Conservation (phyloP, 2,797 vertebrate genomes). For the Trichosurus vulpecula region DNA sequence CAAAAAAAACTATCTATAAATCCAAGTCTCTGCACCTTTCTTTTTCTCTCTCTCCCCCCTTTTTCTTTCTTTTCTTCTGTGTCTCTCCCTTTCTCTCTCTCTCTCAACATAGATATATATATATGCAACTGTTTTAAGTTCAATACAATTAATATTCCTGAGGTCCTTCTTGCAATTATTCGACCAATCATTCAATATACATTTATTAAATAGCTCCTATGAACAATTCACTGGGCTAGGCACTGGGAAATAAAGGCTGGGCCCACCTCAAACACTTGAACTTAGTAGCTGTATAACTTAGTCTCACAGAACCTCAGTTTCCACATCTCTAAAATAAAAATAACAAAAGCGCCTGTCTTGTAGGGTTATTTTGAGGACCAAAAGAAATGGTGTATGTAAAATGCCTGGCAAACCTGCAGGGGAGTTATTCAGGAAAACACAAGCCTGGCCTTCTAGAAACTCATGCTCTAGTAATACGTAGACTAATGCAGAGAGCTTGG, state of each 20-base stretch:
- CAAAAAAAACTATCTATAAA: background rate
- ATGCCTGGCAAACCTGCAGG: background rate
- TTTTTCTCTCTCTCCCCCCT: background rate
- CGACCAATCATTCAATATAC: background rate
- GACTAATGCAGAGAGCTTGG: background rate
- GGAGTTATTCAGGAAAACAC: background rate
- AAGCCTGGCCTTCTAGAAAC: background rate
- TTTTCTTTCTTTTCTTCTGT: too few species aligned
- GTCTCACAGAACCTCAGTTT: background rate
- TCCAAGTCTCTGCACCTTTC: background rate
- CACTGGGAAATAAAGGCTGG: background rate
- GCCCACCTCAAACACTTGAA: background rate
- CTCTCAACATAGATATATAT: background rate
- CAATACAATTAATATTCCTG: constrained; percentile 18
- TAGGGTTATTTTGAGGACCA: background rate
- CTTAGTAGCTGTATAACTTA: background rate
- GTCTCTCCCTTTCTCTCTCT: background rate
- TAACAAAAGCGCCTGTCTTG: background rate
- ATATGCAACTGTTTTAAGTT: background rate
- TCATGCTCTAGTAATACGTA: constrained; percentile 8
- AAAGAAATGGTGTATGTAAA: background rate
- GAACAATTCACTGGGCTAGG: background rate
- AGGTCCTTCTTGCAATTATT: background rate
- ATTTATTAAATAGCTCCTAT: background rate
- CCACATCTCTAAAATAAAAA: background rate